phyloP scores from a whole-genome alignment of 2,888 invertebrate species.

The Lochmaea crataegi region DNA sequence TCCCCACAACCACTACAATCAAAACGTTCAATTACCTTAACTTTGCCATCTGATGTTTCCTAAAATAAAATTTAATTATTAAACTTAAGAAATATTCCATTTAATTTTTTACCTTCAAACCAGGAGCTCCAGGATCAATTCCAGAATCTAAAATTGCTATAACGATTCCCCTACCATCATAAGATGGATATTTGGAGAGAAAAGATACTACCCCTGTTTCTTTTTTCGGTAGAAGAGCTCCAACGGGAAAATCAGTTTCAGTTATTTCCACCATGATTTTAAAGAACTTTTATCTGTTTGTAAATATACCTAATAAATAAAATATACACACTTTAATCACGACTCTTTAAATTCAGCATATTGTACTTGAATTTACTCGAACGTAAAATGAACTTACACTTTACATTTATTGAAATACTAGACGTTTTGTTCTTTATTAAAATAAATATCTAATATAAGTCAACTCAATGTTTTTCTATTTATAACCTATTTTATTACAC shows the following conservation, averaged over 20 bases:
- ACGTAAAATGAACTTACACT: neutral
- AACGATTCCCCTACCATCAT: slow-evolving; percentile 90
- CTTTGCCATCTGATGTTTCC: slow-evolving; percentile 88
- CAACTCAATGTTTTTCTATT: slow-evolving; percentile 8
- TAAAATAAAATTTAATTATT: slow-evolving; percentile 60
- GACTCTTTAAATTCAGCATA: neutral
- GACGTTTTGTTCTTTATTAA: slow-evolving; percentile 6
- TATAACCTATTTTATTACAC: slow-evolving; percentile 14
- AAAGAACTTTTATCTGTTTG: slow-evolving; percentile 5
- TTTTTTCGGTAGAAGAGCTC: slow-evolving; percentile 91
- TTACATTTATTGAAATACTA: neutral
- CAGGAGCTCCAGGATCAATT: slow-evolving; percentile 95
- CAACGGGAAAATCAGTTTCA: slow-evolving; percentile 76
- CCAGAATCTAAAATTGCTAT: slow-evolving; percentile 99
- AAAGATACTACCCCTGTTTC: slow-evolving; percentile 93
- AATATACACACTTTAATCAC: slow-evolving; percentile 8
- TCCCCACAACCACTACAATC: slow-evolving; percentile 98
- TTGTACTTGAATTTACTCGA: neutral
- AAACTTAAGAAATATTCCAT: neutral
- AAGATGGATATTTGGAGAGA: slow-evolving; percentile 87
- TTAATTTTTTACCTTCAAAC: slow-evolving; percentile 79
- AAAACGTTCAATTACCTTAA: slow-evolving; percentile 93
- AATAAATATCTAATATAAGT: slow-evolving; percentile 6
- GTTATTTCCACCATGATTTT: slow-evolving; percentile 43
- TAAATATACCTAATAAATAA: slow-evolving; percentile 14